phyloP scores from a whole-genome alignment of 2,797 vertebrate species.

The Podargus strigoides region DNA sequence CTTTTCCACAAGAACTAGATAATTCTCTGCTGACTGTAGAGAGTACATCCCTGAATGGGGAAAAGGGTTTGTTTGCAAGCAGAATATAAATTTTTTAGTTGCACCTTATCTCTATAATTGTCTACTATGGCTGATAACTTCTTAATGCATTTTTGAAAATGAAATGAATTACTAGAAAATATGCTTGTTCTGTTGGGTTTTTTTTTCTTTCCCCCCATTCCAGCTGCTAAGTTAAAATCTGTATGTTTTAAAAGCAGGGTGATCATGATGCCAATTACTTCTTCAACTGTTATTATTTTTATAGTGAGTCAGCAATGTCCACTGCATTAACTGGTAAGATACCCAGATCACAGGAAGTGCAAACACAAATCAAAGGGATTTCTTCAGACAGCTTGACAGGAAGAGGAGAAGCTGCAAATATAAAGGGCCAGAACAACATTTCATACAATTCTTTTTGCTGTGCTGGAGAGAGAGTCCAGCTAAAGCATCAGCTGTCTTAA shows the following conservation, averaged over 20 bases:
- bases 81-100: not conserved
- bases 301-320: not conserved
- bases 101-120: not conserved
- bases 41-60: not conserved
- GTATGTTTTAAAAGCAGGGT: not conserved
- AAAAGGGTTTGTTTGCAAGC: not conserved
- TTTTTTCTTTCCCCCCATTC: no score
- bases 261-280: not conserved
- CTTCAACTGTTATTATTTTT: not conserved
- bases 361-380: not conserved
- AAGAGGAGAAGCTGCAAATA: not conserved
- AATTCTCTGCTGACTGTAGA: not conserved
- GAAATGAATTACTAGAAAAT: not conserved
- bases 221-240: not conserved
- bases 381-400: not conserved
- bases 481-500: not conserved
- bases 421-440: not conserved
- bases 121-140: not conserved
- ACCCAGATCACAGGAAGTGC: not conserved
- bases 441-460: not conserved
- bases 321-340: not conserved
- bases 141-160: not conserved
- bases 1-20: not conserved
- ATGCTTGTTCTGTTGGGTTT: no score
- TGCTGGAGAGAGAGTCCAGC: not conserved